Percentiles rank a stretch among this genome's conserved stretches.
Evolutionary conservation across 2,888 invertebrate genomes (phyloP).

Genomic region (Micoletzkya japonica): DNA sequence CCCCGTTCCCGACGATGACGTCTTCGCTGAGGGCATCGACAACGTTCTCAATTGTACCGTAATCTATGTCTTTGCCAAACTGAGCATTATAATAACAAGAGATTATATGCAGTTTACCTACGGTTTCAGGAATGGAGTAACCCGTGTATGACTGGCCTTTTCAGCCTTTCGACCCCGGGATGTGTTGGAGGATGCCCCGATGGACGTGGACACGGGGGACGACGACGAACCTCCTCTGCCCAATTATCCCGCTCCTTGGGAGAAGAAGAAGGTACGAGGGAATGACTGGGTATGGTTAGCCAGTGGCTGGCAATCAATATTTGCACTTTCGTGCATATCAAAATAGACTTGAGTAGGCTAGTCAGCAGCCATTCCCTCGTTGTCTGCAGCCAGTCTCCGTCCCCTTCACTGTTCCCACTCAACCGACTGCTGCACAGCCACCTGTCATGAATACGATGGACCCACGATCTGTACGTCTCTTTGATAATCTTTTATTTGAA

Average conservation of each 20-base stretch:
- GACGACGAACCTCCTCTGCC: constrained; percentile 35
- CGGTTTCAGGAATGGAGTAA: not conserved
- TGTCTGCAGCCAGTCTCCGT: no score
- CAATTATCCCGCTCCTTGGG: constrained; percentile 1
- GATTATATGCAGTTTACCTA: not conserved
- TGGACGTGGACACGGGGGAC: constrained; percentile 55
- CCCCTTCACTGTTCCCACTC: no score
- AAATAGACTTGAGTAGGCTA: no score
- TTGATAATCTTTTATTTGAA: no score
- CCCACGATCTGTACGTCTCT: no score
- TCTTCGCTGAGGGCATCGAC: constrained; percentile 36
- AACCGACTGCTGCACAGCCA: no score
- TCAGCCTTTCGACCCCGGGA: constrained; percentile 29
- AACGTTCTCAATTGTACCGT: constrained; percentile 31
- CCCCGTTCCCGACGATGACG: constrained; percentile 43
- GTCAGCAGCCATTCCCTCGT: no score
- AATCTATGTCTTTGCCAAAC: no score
- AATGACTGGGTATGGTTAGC: no score
- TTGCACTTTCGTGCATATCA: no score
- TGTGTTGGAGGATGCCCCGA: constrained; percentile 37
- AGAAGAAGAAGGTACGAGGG: constrained; percentile 1
- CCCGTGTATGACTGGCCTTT: not conserved
- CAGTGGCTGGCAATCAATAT: no score
- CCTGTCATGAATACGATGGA: no score
- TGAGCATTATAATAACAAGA: constrained; percentile 9